phyloP scores from a whole-genome alignment of 2,113 vertebrate species.

The Herpailurus yagouaroundi region DNA sequence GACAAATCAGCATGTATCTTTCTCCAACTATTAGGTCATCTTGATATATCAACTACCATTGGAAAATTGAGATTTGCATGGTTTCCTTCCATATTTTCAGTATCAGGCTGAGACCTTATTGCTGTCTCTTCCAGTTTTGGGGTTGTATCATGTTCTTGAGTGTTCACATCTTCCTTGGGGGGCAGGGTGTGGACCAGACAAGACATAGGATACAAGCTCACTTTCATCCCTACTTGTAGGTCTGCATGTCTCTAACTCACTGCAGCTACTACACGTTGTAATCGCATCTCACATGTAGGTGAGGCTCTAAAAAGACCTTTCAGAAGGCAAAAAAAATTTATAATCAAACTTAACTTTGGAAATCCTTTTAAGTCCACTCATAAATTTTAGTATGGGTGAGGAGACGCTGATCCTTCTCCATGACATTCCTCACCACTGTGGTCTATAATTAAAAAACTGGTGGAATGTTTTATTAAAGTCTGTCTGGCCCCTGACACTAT shows the following conservation, averaged over 20 bases:
- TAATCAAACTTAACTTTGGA: not conserved
- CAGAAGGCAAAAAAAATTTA: not conserved
- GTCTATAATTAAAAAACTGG: not conserved
- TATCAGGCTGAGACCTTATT: not conserved
- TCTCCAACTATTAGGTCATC: not conserved
- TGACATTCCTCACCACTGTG: not conserved
- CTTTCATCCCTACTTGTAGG: not conserved
- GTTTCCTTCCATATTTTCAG: not conserved
- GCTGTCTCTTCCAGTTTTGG: not conserved
- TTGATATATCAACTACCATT: not conserved
- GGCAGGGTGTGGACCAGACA: not conserved
- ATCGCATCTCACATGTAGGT: not conserved
- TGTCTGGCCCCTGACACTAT: not conserved
- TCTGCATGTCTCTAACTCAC: fast-evolving
- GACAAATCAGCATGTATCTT: not conserved
- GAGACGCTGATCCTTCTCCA: not conserved
- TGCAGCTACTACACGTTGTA: not conserved
- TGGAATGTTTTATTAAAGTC: not conserved
- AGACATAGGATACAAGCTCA: not conserved
- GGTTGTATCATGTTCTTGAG: not conserved
- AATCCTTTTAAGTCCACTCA: not conserved
- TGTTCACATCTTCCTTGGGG: not conserved
- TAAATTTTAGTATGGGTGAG: too few relatives aligned
- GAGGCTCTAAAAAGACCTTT: not conserved
- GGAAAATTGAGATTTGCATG: not conserved